Evolutionary conservation across 1,140 invertebrate species (phyloP), one percentile per base, ranked within the genome.

Genomic region (Antheraea pernyi): DNA sequence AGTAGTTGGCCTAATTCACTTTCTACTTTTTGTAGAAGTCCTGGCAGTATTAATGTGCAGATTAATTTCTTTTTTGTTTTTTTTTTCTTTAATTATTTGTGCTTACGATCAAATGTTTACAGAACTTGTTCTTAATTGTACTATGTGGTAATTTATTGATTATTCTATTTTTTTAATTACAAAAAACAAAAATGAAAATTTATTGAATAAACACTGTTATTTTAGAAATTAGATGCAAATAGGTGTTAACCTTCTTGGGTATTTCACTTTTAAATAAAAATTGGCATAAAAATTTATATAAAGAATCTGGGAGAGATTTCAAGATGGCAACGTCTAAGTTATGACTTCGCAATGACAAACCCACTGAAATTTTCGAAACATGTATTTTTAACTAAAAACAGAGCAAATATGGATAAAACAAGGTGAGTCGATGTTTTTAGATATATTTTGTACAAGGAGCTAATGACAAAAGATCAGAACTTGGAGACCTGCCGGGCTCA

Each of bases 401-500:
- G 39, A 67, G 46, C 18, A 66, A 74, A 71, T 19, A 85, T 86
- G 83, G 59, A 73, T 73, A 74, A 69, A 71, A 72, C 22, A 77
- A 83, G 83, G 86, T 89, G 60, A 65, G 64, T 65, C 5, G 65
- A 79, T 74, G 62, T 65, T 83, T 82, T n/a, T 76, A 91, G 89
- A 69, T 90, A 91, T 58, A 87, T 89, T 19, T 77, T 91, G 65
- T 89, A 89, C 67, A 89, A 90, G 69, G 89, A 91, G 73, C 74
- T 91, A 68, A 88, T 91, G 86, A 86, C 81, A 3, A 91, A 91
- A 70, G 89, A 91, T 72, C 89, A 91, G 65, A 86, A 82, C 59
- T 73, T 91, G 68, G 89, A 91, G 69, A 90, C 80, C 0, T 84
- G 86, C 69, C 82, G 86, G 3, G 83, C 82, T 62, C 89, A 91